Base-by-base conservation (phyloP, 2,888 invertebrate genomes). In the Drosophila infuscata region DNA sequence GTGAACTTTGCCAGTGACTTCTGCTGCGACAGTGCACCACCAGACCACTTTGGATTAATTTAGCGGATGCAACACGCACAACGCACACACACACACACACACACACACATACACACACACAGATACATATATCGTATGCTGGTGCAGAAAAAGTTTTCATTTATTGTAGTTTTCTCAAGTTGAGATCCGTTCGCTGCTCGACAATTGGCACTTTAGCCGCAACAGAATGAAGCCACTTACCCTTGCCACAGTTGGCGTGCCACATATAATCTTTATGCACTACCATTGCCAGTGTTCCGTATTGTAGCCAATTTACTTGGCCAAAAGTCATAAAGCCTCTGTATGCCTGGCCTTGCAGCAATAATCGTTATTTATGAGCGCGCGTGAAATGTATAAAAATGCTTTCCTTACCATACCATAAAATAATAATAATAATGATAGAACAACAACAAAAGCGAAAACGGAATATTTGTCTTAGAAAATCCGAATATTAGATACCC, bases 301-400 rank as follows among this genome's bases (percentile, higher is more conserved):
- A 43, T 74, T 65, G 59, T 69, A 69, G 72, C 79, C 88, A 83
- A 85, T 89, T 80, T 74, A 57, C 78, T 83, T 83, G 73, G 83
- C 74, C 63, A 73, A 70, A 78, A 80, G 83, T 77, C 83, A 83
- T 78, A 83, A 82, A 81, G 70, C 76, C 76, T 73, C 79, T 71
- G 77, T 76, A 36, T 74, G 79, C 73, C 46, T 83, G 84, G 25
- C 53, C 65, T 74, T 74, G 54, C 67, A 60, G 53, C 66, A 73
- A 76, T 79, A 86, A 86, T 89, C 83, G 86, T 87, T 87, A 87
- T 87, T 87, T 89, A 87, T 87, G 90, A 79, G 77, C 67, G 81
- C 80, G 88, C 85, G 88, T 85, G 89, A 85, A 85, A 82, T 89
- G 89, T 81, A 86, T 86, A 88, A 89, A 89, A 86, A 84, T 84